A percentile compares a stretch with the other conserved stretches of the same genome.
Conservation (phyloP, 2,797 vertebrate species). For the Coregonus ussuriensis region DNA sequence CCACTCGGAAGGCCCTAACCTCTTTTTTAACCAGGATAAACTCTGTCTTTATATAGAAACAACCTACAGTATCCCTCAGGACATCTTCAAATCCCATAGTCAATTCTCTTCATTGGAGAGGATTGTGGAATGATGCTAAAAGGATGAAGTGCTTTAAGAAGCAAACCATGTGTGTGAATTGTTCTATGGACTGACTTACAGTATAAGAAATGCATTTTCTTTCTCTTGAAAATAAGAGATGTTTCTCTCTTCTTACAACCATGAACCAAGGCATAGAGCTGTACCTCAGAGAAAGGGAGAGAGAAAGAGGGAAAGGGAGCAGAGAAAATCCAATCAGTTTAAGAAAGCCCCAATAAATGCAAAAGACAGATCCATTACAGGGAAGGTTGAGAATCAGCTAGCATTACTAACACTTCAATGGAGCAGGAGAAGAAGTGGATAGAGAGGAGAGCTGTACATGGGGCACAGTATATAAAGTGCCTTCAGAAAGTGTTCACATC, state of each 20-base stretch:
- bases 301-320: neutral
- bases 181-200: slow-evolving; percentile 16
- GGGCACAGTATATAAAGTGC: neutral
- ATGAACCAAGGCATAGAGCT: slow-evolving; percentile 12
- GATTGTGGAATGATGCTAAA: neutral
- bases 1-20: no score
- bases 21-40: neutral
- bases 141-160: slow-evolving; percentile 5
- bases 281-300: neutral
- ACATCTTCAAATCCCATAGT: no score
- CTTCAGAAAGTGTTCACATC: no score
- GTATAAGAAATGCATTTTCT: slow-evolving; percentile 43
- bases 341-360: slow-evolving; percentile 9
- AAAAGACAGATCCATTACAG: neutral
- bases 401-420: slow-evolving; percentile 1
- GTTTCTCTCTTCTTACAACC: slow-evolving; percentile 36
- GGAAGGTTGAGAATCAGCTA: neutral
- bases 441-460: neutral
- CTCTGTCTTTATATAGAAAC: neutral
- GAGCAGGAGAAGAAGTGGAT: neutral
- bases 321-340: slow-evolving; percentile 13
- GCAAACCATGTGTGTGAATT: slow-evolving; percentile 20
- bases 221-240: neutral
- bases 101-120: neutral
- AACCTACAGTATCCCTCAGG: neutral